Conservation (phyloP, 2,797 vertebrate genomes). For the Lutjanus campechanus region DNA sequence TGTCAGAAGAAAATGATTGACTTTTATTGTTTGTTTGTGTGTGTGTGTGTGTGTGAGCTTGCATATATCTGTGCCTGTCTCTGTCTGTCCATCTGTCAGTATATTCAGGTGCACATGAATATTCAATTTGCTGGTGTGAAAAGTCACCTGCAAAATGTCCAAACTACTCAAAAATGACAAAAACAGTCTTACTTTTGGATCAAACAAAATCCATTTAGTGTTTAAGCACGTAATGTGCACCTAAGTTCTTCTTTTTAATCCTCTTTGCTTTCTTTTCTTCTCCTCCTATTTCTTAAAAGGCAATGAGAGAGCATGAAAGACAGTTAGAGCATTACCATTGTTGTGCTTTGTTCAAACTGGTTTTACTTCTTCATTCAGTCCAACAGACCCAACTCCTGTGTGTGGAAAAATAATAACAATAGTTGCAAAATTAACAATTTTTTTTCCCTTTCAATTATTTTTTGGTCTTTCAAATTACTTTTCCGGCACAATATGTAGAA, state of each 20-base stretch:
- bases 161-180: neutral
- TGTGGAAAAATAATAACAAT: neutral
- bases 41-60: neutral
- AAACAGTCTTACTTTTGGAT: neutral
- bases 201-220: neutral
- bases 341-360: neutral
- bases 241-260: neutral
- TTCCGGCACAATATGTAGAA: neutral
- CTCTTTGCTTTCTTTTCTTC: neutral
- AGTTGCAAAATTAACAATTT: neutral
- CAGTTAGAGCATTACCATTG: neutral
- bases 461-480: neutral
- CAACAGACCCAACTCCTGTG: neutral
- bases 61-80: slow-evolving; percentile 27
- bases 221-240: neutral
- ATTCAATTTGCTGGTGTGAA: slow-evolving; percentile 37
- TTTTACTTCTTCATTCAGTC: neutral
- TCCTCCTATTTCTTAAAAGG: neutral
- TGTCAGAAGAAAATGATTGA: slow-evolving; percentile 81
- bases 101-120: slow-evolving; percentile 40
- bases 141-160: slow-evolving; percentile 26
- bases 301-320: neutral
- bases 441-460: neutral
- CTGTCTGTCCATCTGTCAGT: slow-evolving; percentile 30
- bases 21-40: slow-evolving; percentile 68